phyloP scores from a whole-genome alignment of 2,888 invertebrate genomes.

The Stenichneumon culpator region DNA sequence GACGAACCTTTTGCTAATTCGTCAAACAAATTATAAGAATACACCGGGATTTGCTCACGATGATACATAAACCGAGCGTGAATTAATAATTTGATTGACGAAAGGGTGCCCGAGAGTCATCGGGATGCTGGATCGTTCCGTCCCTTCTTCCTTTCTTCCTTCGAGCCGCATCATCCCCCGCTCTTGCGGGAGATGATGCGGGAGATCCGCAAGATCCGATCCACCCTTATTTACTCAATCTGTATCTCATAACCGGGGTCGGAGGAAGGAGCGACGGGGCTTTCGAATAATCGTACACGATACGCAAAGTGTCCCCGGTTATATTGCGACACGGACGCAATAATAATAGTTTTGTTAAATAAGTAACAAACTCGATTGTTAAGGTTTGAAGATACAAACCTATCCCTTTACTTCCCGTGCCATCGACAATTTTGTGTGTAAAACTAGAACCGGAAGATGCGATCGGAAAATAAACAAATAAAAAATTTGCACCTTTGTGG shows the following conservation, averaged over 20 bases:
- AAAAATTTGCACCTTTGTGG: no score
- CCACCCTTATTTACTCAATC: slow-evolving; percentile 73
- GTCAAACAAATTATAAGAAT: slow-evolving; percentile 65
- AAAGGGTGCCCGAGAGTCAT: slow-evolving; percentile 52
- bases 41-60: slow-evolving; percentile 21
- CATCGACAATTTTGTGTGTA: no score
- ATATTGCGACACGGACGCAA: slow-evolving; percentile 79
- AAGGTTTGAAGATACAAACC: no score
- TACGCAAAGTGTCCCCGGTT: slow-evolving; percentile 75
- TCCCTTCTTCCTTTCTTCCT: slow-evolving; percentile 23
- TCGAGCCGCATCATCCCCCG: slow-evolving; percentile 21
- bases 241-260: slow-evolving; percentile 71
- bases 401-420: no score
- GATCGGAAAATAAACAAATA: no score
- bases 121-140: slow-evolving; percentile 19
- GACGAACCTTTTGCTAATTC: slow-evolving; percentile 53
- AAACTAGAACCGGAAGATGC: no score
- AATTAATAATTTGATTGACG: slow-evolving; percentile 68
- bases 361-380: no score
- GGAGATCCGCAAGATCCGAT: slow-evolving; percentile 43
- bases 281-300: slow-evolving; percentile 71
- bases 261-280: not conserved
- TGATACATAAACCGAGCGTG: slow-evolving; percentile 41
- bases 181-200: slow-evolving; percentile 6
- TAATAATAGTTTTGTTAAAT: no score